Evolutionary conservation across 2,797 vertebrate species (phyloP), one percentile per base, ranked within the genome.

Genomic region (Hyperoplus immaculatus): DNA sequence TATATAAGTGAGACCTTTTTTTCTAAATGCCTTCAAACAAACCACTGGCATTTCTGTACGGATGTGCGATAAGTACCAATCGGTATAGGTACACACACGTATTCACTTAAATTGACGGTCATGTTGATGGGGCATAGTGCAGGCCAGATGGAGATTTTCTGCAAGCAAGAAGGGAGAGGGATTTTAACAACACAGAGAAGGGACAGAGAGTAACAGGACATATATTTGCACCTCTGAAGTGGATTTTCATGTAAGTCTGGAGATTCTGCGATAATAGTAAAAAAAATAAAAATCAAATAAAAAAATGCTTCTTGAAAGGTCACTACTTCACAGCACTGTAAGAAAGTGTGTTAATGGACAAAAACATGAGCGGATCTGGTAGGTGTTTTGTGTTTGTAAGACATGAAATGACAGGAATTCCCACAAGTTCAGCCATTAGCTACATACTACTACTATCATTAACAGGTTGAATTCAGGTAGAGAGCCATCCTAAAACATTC

Each of bases 231-330:
- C 72, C 59, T 81, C 51, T 58, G n/a, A 87, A 91, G 88, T 88
- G 70, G 56, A 57, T 88, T 91, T 92, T 12, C 46, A 53, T 89
- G 83, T 89, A 82, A 71, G 53, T 70, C 69, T 74, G 29, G 61
- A 66, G 45, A 49, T 16, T 54, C 77, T 39, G 14, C 18, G 51
- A 55, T 43, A 75, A 78, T 43, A 76, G 47, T 63, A 74, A 50
- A 58, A 46, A 61, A 61, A 54, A 36, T 4, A 36, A 49, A 42
- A 36, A 1, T 18, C 5, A 2, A 42, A 36, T 58, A 21, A 29
- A 41, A 56, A 76, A 84, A 71, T 71, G 80, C 61, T 63, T 77
- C 66, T 82, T 63, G 70, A 87, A 91, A 91, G 87, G 89, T 92
- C 78, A 84, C 77, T 47, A 29, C 38, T 76, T 80, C 49, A 63